Evolutionary conservation across 2,113 vertebrate species (phyloP).

Genomic region (Dicrurus megarhynchus): DNA sequence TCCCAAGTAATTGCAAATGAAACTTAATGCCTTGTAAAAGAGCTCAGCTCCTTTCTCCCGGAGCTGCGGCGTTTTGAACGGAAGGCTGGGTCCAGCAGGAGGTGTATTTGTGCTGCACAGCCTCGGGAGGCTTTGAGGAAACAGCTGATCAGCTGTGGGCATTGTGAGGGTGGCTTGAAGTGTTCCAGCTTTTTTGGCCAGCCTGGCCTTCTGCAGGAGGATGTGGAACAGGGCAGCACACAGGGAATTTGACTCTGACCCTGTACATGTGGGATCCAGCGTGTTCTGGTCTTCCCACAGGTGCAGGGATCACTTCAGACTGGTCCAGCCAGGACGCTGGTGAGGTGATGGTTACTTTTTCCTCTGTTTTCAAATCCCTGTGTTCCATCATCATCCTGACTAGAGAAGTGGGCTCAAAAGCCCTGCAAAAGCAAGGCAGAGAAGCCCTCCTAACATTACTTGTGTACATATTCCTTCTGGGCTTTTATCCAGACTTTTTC

Average conservation of each 20-base stretch:
- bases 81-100: slow-evolving; percentile 45
- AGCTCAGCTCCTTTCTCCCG: neutral
- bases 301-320: neutral
- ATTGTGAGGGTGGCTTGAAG: neutral
- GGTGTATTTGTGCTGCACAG: slow-evolving; percentile 19
- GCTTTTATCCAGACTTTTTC: neutral
- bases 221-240: neutral
- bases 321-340: neutral
- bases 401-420: neutral
- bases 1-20: slow-evolving; percentile 64
- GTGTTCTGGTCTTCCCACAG: neutral
- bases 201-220: neutral
- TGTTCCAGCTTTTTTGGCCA: neutral
- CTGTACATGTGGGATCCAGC: neutral
- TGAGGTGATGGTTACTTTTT: neutral
- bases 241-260: neutral
- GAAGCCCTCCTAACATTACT: neutral
- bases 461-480: neutral
- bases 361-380: neutral
- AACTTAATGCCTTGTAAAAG: slow-evolving; percentile 72
- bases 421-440: neutral
- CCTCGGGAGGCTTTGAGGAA: neutral
- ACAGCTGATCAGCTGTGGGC: neutral
- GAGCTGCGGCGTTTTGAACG: neutral
- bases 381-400: neutral